These are phyloP conservation scores for Siniperca knerii DNA, from an alignment of 2,113 vertebrate genomes.

Conservation along the genomic window DNA sequence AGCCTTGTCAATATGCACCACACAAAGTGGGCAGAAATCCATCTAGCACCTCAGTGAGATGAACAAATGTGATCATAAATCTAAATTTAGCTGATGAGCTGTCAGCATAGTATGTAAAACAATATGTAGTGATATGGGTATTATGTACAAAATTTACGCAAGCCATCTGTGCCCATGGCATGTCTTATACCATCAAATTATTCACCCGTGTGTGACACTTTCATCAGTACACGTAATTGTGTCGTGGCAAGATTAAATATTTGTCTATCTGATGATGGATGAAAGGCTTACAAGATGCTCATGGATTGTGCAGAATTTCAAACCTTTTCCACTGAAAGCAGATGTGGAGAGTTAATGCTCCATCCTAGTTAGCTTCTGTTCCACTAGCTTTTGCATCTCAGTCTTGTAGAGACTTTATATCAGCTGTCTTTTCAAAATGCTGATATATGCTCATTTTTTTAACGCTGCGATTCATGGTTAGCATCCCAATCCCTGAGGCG, in stretches of 20 bases:
- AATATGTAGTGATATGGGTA: conserved; percentile 32
- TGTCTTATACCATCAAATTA: conserved; percentile 61
- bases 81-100: conserved; percentile 57
- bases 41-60: conserved; percentile 34
- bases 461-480: too few relatives aligned
- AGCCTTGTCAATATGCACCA: conserved; percentile 67
- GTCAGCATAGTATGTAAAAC: conserved; percentile 66
- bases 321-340: neutral
- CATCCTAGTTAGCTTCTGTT: neutral
- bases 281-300: conserved; percentile 20
- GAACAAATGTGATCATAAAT: conserved; percentile 69
- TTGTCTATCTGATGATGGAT: conserved; percentile 61
- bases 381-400: neutral
- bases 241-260: conserved; percentile 41
- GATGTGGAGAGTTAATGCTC: neutral
- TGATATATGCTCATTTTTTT: neutral
- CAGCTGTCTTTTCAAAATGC: neutral
- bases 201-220: conserved; percentile 61
- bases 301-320: neutral
- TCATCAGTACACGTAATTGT: conserved; percentile 64
- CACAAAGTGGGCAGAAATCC: conserved; percentile 43
- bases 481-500: neutral
- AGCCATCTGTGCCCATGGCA: conserved; percentile 60
- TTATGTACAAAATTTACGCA: conserved; percentile 43
- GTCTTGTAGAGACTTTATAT: neutral